Evolutionary conservation across 2,888 invertebrate species (phyloP), one percentile per base, ranked within the genome.

Genomic region (Callyntrura guangdongensis): DNA sequence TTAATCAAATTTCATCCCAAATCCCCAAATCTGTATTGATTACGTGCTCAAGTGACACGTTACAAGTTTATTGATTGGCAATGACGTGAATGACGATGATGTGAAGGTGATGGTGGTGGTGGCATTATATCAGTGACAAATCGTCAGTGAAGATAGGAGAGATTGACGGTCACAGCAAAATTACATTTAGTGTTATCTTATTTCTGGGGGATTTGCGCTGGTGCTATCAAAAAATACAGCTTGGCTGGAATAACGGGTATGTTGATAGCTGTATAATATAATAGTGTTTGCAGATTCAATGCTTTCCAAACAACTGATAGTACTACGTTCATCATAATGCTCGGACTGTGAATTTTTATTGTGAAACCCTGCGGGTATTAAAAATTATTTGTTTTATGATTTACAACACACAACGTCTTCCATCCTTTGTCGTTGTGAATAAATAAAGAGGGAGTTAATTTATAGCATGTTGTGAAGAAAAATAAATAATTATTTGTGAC

Each of bases 1-100:
- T n/a, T n/a, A 47, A 47, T 45, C 45, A 72, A 72, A 72, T 72
- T 72, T 47, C 47, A 47, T 5, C 45, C 45, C 9, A 25, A 72
- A 69, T 69, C 69, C 72, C 47, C 11, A 69, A 36, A 47, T 47
- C 47, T 36, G 36, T 72, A 72, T 72, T 14, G 72, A 72, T 69
- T 69, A 69, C 45, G 47, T 72, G 72, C 9, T 72, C 20, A 72
- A 72, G 47, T 72, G 72, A 47, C 45, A 72, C 45, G 47, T 72
- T 47, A 72, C 45, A 36, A 27, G 11, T 20, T 72, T 72, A 72
- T 72, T 72, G 72, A 72, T 72, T 72, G 45, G 17, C 17, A 11
- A 45, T 72, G 36, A 27, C 27, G 36, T 6, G 27, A 6, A 36
- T 36, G 8, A 69, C 27, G 69, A 69, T 69, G 14, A 59, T 64